Percentiles rank a stretch among this genome's conserved stretches.
Evolutionary conservation across 2,113 vertebrate genomes (phyloP).

Genomic region (Bubo blakistoni): DNA sequence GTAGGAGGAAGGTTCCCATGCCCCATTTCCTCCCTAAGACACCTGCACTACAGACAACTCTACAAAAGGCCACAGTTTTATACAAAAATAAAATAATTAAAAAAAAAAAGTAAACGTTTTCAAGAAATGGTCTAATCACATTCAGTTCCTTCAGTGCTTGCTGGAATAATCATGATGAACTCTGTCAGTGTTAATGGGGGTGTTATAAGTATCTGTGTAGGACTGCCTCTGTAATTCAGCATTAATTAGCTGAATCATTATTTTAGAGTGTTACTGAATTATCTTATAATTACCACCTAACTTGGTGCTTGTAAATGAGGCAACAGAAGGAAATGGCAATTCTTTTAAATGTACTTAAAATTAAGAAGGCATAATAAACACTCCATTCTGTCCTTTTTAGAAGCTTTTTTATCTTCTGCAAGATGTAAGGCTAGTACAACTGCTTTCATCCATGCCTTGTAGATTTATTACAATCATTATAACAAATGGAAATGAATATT

Average conservation of each 20-base stretch:
- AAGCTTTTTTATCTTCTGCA: slow-evolving; percentile 18
- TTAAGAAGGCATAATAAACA: slow-evolving; percentile 67
- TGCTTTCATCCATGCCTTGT: slow-evolving; percentile 47
- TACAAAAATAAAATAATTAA: too few relatives aligned
- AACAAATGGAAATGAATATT: slow-evolving; percentile 57
- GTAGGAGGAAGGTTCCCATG: not conserved
- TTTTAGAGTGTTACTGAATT: slow-evolving; percentile 73
- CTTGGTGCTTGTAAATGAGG: slow-evolving; percentile 66
- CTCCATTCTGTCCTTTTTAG: slow-evolving; percentile 49
- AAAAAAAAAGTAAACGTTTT: not conserved
- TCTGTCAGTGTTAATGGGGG: slow-evolving; percentile 62
- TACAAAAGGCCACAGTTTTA: not conserved
- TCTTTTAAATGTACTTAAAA: slow-evolving; percentile 67
- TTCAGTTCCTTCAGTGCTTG: slow-evolving; percentile 24
- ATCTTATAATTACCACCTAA: slow-evolving; percentile 71
- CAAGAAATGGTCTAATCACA: slow-evolving; percentile 32
- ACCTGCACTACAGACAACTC: not conserved
- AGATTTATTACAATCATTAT: slow-evolving; percentile 63
- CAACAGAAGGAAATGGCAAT: slow-evolving; percentile 67
- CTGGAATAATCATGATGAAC: slow-evolving; percentile 61
- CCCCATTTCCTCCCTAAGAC: not conserved
- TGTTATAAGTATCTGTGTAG: slow-evolving; percentile 64
- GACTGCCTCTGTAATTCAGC: slow-evolving; percentile 70
- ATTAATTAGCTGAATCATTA: slow-evolving; percentile 73
- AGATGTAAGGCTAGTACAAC: slow-evolving; percentile 36